phyloP scores from a whole-genome alignment of 2,888 invertebrate species.

The Endotricha flammealis region DNA sequence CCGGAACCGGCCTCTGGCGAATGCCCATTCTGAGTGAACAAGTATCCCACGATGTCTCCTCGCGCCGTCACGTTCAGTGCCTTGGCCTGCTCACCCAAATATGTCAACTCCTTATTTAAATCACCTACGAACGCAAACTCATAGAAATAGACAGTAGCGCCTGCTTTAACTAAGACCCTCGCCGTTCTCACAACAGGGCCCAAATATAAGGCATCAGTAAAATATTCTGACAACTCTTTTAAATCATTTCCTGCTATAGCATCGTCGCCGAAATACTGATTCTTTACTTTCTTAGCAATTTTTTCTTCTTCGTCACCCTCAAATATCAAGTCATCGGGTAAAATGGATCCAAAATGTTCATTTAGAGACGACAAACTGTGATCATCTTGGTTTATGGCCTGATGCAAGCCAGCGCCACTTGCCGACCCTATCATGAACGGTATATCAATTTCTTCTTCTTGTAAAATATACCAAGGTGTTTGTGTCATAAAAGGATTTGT shows the following conservation, averaged over 20 bases:
- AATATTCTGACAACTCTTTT: conserved; percentile 36
- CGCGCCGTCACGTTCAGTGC: conserved; percentile 64
- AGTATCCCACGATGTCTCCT: conserved; percentile 74
- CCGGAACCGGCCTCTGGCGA: conserved; percentile 7
- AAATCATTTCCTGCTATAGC: conserved; percentile 29
- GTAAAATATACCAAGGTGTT: conserved; percentile 45
- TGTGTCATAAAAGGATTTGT: conserved; percentile 36
- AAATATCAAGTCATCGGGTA: conserved; percentile 53
- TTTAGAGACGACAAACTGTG: conserved; percentile 35
- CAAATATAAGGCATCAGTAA: conserved; percentile 50
- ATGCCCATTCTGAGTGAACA: conserved; percentile 51
- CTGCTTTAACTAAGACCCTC: conserved; percentile 37
- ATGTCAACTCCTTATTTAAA: conserved; percentile 58
- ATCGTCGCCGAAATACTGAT: conserved; percentile 42
- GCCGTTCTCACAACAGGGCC: conserved; percentile 47
- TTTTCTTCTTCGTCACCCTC: conserved; percentile 25
- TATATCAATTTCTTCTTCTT: conserved; percentile 27
- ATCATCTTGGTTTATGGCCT: conserved; percentile 35
- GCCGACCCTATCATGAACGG: conserved; percentile 52
- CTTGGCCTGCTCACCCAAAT: conserved; percentile 32
- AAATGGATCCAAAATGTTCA: conserved; percentile 27
- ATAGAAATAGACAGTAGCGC: conserved; percentile 73
- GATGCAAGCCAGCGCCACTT: conserved; percentile 45
- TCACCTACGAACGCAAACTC: conserved; percentile 74
- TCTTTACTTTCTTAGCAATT: conserved; percentile 32